Base-by-base conservation (phyloP, 2,888 invertebrate genomes). In the Peribatodes rhomboidaria region DNA sequence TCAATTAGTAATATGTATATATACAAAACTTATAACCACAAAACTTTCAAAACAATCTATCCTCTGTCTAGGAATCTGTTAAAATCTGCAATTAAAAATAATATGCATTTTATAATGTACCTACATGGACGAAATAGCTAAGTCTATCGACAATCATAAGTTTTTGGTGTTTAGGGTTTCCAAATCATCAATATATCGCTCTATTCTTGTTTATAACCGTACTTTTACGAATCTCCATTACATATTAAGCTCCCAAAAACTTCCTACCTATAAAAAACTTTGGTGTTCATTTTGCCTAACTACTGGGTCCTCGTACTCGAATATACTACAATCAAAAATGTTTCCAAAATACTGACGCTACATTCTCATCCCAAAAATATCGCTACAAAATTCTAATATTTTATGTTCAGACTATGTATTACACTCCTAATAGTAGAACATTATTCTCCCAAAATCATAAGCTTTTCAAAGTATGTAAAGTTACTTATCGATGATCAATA, bases 321-420 rank as follows among this genome's bases (percentile, higher is more conserved):
- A 80, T 86, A 87, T 78, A 77, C 88, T 90, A 89, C 75, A 67
- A 74, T 82, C 85, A 76, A 86, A 91, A 88, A 81, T 77, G 83
- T 85, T 79, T 92, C 90, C 86, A 92, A 92, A 92, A 92, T 92
- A 92, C 87, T 83, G 90, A 83, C 76, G 79, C 87, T 88, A 90
- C 88, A 84, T 81, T 83, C 82, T 82, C 68, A 74, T 88, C 81
- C 80, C 86, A 89, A 90, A 90, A 89, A 91, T 90, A 92, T 84
- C 71, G 85, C 88, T 90, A 90, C 84, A 79, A 87, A 87, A 83
- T 82, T 87, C 83, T 86, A 87, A 84, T 77, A 81, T 86, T 75
- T 67, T 69, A 61, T 78, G 76, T 81, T 89, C 83, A 85, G 82
- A 87, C 86, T 86, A 86, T 81, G 61, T 72, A 75, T 74, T 71